Base-by-base conservation (phyloP, 2,888 invertebrate genomes). In the Rhaphigaster nebulosa region DNA sequence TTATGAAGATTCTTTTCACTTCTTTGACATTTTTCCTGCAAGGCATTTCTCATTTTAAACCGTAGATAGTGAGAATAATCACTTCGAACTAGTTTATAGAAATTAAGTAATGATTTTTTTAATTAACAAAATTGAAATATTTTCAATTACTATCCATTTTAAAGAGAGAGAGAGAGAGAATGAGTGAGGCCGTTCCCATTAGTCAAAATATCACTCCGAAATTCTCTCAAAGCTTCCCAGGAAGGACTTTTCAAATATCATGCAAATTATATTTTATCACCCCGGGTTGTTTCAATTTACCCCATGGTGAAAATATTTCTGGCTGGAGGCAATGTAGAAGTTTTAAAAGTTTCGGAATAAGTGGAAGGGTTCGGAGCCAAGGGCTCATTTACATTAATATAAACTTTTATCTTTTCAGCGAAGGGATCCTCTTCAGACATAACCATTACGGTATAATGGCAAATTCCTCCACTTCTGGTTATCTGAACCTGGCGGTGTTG, bases 371-470 rank as follows among this genome's bases (percentile, higher is more conserved):
- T 23, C 1, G 20, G 23, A 20, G 38, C 34, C 10, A 20, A 20
- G 70, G 70, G 34, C 38, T 76, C 70, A 76, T 76, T 38, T 38
- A 38, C 70, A 76, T 76, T 76, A 76, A 76, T 76, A 76, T 76
- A 76, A 76, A 76, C 70, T 76, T 76, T 38, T 38, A 76, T 38
- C 34, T 76, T 70, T 76, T 76, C 70, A 34, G 12, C 15, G 29
- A 38, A 76, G 23, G 65, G 34, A 8, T 38, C 70, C 20, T 10
- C 65, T 76, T 38, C 8, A 76, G 18, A 20, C 38, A 20, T 76
- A 65, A 18, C 29, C 29, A 65, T 76, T 76, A 2, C 29, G 65
- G 65, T 1, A 15, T 29, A 65, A 18, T 38, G 70, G 20, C 4
- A 6, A 38, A 38, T 76, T 76, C 20, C 38, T 29, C 8, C 8